Conservation (phyloP, 2,797 vertebrate genomes). For the Nothura maculosa region DNA sequence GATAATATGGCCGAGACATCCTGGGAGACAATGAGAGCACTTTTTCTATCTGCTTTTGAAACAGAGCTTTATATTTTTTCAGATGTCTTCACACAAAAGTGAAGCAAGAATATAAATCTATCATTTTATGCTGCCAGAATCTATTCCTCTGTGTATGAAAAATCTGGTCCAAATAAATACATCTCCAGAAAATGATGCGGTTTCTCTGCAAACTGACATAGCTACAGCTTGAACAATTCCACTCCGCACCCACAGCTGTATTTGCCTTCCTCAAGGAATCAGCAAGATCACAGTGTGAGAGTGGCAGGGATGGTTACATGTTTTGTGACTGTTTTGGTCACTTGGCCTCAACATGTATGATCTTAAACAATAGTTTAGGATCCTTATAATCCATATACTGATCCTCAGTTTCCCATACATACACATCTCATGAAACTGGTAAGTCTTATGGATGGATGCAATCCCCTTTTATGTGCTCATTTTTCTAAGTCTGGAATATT, state of each 20-base stretch:
- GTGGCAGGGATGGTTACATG: neutral
- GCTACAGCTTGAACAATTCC: neutral
- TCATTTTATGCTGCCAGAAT: neutral
- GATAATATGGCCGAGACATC: neutral
- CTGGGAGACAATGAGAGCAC: neutral
- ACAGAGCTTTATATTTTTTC: neutral
- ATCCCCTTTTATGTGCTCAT: neutral
- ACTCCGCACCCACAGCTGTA: rapidly evolving
- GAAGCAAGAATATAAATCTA: neutral
- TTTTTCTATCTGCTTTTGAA: neutral
- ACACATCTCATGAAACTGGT: neutral
- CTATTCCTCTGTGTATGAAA: neutral
- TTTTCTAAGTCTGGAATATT: rapidly evolving
- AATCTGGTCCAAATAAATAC: neutral
- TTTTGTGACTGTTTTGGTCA: neutral
- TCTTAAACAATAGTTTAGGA: neutral
- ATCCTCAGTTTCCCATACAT: rapidly evolving
- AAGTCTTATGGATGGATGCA: neutral
- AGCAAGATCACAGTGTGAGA: neutral
- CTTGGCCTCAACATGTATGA: neutral
- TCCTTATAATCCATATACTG: too few relatives aligned
- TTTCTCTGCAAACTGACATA: neutral
- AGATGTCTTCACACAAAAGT: neutral
- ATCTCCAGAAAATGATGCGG: neutral
- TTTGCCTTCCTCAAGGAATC: neutral